These are phyloP conservation scores for Parauchenoglanis punctatus DNA, from an alignment of 2,797 vertebrate species.

Conservation along the genomic window DNA sequence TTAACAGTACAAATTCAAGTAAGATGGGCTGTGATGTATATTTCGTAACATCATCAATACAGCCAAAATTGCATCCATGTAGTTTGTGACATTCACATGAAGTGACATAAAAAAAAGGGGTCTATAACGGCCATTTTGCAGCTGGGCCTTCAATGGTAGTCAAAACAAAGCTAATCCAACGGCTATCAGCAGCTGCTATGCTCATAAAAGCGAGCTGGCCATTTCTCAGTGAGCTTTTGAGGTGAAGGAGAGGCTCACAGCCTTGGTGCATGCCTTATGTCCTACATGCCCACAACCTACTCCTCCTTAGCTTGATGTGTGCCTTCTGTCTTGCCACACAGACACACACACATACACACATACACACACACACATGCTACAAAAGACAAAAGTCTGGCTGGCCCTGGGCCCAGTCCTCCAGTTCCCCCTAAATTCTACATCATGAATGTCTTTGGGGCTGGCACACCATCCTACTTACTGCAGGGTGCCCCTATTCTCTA, in stretches of 20 bases:
- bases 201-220: constrained; percentile 19
- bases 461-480: constrained; percentile 13
- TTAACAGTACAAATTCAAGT: neutral
- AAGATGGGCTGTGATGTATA: neutral
- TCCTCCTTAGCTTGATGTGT: constrained; percentile 26
- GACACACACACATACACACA: neutral
- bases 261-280: constrained; percentile 38
- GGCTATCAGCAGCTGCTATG: constrained; percentile 39
- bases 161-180: constrained; percentile 38
- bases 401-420: constrained; percentile 26
- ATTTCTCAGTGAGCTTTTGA: constrained; percentile 29
- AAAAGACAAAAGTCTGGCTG: constrained; percentile 31
- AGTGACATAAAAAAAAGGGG: neutral
- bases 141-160: constrained; percentile 45
- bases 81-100: neutral
- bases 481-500: constrained; percentile 17
- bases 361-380: constrained; percentile 2
- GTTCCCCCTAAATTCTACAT: constrained; percentile 17
- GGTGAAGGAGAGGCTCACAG: constrained; percentile 28
- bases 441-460: constrained; percentile 12
- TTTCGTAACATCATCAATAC: neutral
- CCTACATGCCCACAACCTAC: constrained; percentile 32
- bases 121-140: constrained; percentile 38
- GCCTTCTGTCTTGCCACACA: neutral
- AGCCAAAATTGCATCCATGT: neutral